Percentiles rank a stretch among this genome's conserved stretches.
Conservation (phyloP, 2,888 invertebrate species). For the Cordilura impudica region DNA sequence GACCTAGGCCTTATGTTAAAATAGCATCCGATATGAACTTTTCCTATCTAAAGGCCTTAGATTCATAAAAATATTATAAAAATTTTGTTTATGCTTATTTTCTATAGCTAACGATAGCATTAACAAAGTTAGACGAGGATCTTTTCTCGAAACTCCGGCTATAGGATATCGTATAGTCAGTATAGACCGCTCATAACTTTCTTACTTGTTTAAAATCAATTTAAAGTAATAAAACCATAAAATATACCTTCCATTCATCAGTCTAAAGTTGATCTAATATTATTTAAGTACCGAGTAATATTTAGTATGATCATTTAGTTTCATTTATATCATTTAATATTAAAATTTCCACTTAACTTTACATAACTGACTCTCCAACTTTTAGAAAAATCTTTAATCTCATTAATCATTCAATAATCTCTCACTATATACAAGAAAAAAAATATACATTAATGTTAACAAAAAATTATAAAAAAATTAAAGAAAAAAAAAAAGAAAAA, state of each 20-base stretch:
- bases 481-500: slow-evolving; percentile 32
- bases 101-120: too few species aligned
- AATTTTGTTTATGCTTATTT: too few species aligned
- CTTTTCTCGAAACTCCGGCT: too few species aligned
- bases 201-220: too few species aligned
- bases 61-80: too few species aligned
- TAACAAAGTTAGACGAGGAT: too few species aligned
- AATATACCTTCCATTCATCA: background rate
- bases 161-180: too few species aligned
- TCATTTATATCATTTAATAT: background rate
- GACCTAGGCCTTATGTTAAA: too few species aligned
- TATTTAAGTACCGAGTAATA: background rate
- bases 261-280: background rate
- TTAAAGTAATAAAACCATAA: too few species aligned
- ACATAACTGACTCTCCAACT: background rate
- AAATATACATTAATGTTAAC: slow-evolving; percentile 3
- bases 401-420: slow-evolving; percentile 50
- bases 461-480: slow-evolving; percentile 1
- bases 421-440: slow-evolving; percentile 56
- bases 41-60: too few species aligned
- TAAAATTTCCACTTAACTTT: background rate
- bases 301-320: background rate
- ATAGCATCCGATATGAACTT: too few species aligned
- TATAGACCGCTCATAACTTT: too few species aligned
- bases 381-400: slow-evolving; percentile 39